Conservation (phyloP, 2,797 vertebrate genomes). For the Spatula versicolor region DNA sequence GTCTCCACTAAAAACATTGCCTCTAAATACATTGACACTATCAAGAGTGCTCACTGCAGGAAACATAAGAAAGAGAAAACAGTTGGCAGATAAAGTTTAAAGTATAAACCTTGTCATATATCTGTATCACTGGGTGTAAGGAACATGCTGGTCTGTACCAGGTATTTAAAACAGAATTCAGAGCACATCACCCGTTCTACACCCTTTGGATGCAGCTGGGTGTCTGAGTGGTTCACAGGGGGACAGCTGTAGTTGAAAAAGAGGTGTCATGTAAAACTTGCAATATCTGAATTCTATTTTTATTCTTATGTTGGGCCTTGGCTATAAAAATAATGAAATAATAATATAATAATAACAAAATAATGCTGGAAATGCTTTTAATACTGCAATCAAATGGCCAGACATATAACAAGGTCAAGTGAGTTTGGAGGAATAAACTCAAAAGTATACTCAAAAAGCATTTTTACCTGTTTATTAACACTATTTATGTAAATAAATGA, state of each 20-base stretch:
- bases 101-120: background rate
- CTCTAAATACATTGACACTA: background rate
- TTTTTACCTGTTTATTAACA: background rate
- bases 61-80: background rate
- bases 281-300: background rate
- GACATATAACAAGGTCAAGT: background rate
- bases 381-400: background rate
- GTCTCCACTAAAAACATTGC: background rate
- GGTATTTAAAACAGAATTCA: background rate
- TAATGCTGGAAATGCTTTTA: background rate
- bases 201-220: background rate
- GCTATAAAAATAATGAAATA: background rate
- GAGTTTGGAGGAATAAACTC: background rate
- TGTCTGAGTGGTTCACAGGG: background rate
- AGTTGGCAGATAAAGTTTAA: background rate
- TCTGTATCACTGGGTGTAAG: background rate
- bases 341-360: background rate
- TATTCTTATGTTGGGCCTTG: background rate
- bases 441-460: background rate
- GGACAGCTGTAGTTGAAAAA: background rate
- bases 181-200: background rate
- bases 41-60: background rate
- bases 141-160: accelerated
- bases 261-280: background rate
- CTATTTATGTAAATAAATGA: background rate